These are phyloP conservation scores for Parauchenoglanis ngamensis DNA, from an alignment of 2,797 vertebrate genomes.

Conservation along the genomic window DNA sequence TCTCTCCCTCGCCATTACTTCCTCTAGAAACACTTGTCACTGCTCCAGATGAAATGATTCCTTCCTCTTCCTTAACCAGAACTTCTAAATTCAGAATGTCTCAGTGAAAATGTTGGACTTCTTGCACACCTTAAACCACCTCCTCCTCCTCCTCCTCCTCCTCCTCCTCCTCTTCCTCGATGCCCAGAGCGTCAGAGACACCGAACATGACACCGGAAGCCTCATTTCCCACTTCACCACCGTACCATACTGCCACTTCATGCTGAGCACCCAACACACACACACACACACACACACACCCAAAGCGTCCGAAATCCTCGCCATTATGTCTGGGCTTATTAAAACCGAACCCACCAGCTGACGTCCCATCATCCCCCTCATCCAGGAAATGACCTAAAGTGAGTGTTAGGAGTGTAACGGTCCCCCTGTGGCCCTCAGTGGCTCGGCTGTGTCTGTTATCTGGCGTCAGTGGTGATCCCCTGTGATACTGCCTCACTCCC, in stretches of 20 bases:
- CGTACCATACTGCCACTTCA: background rate
- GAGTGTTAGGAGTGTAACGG: slow-evolving; percentile 40
- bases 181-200: background rate
- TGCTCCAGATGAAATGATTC: background rate
- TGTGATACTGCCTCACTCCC: slow-evolving; percentile 60
- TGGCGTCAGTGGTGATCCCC: slow-evolving; percentile 70
- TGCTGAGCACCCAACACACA: background rate
- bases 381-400: slow-evolving; percentile 48
- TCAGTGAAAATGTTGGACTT: background rate
- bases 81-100: background rate
- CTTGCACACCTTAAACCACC: background rate
- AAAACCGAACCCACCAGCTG: slow-evolving; percentile 43
- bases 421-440: slow-evolving; percentile 45
- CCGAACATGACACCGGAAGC: slow-evolving; percentile 6
- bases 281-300: slow-evolving; percentile 12
- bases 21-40: background rate
- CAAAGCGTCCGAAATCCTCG: slow-evolving; percentile 27
- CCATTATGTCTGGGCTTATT: slow-evolving; percentile 31
- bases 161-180: background rate
- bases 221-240: background rate
- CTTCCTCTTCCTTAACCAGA: background rate
- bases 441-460: slow-evolving; percentile 62
- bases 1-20: background rate
- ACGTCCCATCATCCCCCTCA: slow-evolving; percentile 35
- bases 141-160: background rate